Evolutionary conservation across 2,888 invertebrate species (phyloP).

Genomic region (Pseudoips prasinana): DNA sequence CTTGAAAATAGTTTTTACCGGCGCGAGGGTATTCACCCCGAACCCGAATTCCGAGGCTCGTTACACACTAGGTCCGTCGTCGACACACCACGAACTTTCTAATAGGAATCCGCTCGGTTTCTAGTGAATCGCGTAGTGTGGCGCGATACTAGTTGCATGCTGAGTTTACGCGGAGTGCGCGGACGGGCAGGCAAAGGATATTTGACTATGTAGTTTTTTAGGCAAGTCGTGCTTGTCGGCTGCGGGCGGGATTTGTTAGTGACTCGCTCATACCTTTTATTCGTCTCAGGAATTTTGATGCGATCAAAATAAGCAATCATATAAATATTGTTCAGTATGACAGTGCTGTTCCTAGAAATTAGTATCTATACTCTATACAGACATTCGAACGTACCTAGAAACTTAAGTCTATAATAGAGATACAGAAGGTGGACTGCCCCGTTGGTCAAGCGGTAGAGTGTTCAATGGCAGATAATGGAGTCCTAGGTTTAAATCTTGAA

Average conservation of each 20-base stretch:
- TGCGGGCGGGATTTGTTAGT: constrained; percentile 65
- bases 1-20: constrained; percentile 82
- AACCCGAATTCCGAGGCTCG: constrained; percentile 74
- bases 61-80: constrained; percentile 64
- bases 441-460: too few relatives aligned
- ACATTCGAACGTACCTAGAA: too few relatives aligned
- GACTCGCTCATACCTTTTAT: constrained; percentile 48
- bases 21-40: constrained; percentile 81
- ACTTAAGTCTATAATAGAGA: too few relatives aligned
- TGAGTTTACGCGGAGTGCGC: constrained; percentile 61
- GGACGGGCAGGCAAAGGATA: constrained; percentile 64
- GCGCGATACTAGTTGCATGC: constrained; percentile 34
- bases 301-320: constrained; percentile 49
- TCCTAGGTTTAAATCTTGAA: too few relatives aligned
- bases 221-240: constrained; percentile 58
- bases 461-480: too few relatives aligned
- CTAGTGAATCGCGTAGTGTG: constrained; percentile 48
- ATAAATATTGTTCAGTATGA: constrained; percentile 24
- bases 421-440: too few relatives aligned
- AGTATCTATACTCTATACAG: too few relatives aligned
- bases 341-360: too few relatives aligned
- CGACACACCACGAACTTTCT: constrained; percentile 45
- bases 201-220: constrained; percentile 75
- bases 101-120: constrained; percentile 47
- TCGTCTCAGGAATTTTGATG: constrained; percentile 55